Evolutionary conservation across 2,797 vertebrate genomes (phyloP).

Genomic region (Morelia viridis): DNA sequence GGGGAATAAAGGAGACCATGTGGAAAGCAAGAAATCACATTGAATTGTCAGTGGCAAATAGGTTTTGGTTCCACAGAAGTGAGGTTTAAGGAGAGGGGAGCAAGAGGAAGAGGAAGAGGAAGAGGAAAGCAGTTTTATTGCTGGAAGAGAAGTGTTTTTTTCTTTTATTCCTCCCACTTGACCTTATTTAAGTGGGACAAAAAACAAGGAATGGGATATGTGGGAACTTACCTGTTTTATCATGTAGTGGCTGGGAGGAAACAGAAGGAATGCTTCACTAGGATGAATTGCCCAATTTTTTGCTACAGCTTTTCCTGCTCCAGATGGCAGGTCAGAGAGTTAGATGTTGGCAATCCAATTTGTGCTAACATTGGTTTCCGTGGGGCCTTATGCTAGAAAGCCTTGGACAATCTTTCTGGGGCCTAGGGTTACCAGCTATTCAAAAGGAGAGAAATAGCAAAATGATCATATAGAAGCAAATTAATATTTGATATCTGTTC

Average conservation of each 20-base stretch:
- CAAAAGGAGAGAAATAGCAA: not conserved
- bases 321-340: slow-evolving; percentile 2
- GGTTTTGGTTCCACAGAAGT: not conserved
- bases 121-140: not conserved
- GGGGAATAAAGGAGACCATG: not conserved
- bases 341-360: not conserved
- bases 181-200: not conserved
- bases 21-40: not conserved
- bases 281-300: not conserved
- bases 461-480: not conserved
- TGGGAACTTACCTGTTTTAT: not conserved
- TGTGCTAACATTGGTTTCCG: not conserved
- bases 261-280: too few species aligned
- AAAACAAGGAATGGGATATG: not conserved
- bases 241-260: not conserved
- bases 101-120: not conserved
- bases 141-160: not conserved
- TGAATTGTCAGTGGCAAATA: not conserved
- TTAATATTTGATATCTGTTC: not conserved
- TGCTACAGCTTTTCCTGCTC: not conserved
- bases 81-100: not conserved
- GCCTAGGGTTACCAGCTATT: not conserved
- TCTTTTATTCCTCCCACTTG: not conserved
- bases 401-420: not conserved
- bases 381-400: not conserved